Percentiles rank a stretch among this genome's conserved stretches.
Conservation (phyloP, 2,888 invertebrate species). For the Melieria picta region DNA sequence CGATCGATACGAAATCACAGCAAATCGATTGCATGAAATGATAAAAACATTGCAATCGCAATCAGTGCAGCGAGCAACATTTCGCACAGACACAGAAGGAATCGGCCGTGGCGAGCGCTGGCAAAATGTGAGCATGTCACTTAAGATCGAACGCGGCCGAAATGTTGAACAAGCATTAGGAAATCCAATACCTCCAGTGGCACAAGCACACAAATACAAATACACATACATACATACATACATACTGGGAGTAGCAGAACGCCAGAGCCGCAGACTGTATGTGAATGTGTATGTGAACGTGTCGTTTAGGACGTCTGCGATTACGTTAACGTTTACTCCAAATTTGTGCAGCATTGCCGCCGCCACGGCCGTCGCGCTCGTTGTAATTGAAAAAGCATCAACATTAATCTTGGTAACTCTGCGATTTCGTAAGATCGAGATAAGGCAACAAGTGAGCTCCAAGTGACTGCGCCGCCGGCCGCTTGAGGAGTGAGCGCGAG, state of each 20-base stretch:
- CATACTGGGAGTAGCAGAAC: neutral
- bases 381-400: slow-evolving; percentile 64
- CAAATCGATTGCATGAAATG: slow-evolving; percentile 59
- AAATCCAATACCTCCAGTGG: slow-evolving; percentile 56
- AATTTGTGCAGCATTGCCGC: neutral
- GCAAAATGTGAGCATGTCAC: slow-evolving; percentile 21
- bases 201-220: slow-evolving; percentile 11
- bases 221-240: neutral
- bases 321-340: neutral
- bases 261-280: too few relatives aligned
- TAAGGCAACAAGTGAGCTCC: slow-evolving; percentile 36
- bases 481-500: too few relatives aligned
- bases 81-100: neutral
- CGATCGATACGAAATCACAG: slow-evolving; percentile 54
- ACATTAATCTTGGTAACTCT: slow-evolving; percentile 63
- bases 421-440: slow-evolving; percentile 53
- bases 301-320: neutral
- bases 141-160: slow-evolving; percentile 41
- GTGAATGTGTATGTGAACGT: neutral
- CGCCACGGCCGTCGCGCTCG: slow-evolving; percentile 10
- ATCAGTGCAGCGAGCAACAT: slow-evolving; percentile 10
- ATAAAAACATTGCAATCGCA: slow-evolving; percentile 48
- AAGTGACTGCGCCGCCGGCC: neutral
- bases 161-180: slow-evolving; percentile 60
- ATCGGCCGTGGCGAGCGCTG: neutral